A percentile compares a stretch with the other conserved stretches of the same genome.
Conservation (phyloP, 2,888 invertebrate species). For the Noctua janthina region DNA sequence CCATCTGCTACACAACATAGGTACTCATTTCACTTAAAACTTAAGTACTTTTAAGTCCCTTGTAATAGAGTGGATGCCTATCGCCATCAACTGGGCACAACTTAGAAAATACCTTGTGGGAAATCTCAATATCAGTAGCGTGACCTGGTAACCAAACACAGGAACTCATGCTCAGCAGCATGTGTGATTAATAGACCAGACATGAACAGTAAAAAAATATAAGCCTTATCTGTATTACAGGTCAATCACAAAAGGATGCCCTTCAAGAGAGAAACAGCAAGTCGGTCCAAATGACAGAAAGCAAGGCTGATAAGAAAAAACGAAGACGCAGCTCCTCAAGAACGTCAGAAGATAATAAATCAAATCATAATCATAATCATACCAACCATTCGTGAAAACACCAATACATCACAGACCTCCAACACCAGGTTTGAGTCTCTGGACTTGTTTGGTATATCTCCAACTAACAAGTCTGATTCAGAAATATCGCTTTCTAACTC, state of each 20-base stretch:
- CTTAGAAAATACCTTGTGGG: too few relatives aligned
- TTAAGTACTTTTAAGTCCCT: not conserved
- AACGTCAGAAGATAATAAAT: constrained; percentile 25
- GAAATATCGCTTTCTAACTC: constrained; percentile 40
- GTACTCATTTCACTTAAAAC: not conserved
- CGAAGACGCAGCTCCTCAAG: not conserved
- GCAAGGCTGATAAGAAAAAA: constrained; percentile 19
- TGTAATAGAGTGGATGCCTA: not conserved
- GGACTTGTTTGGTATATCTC: not conserved
- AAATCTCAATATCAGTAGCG: not conserved
- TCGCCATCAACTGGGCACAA: not conserved
- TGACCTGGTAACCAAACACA: not conserved
- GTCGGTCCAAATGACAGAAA: too few relatives aligned
- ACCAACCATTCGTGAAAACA: not conserved
- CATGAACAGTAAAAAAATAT: too few relatives aligned
- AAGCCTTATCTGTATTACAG: constrained; percentile 14
- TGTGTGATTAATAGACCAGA: not conserved
- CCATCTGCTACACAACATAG: not conserved
- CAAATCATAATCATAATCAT: too few relatives aligned
- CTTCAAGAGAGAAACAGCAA: not conserved
- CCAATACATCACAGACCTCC: not conserved
- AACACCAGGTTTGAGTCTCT: not conserved
- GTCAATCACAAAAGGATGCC: not conserved
- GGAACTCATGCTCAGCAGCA: not conserved
- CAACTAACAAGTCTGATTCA: not conserved